Evolutionary conservation across 2,113 vertebrate species (phyloP).

Genomic region (Fregata magnificens): DNA sequence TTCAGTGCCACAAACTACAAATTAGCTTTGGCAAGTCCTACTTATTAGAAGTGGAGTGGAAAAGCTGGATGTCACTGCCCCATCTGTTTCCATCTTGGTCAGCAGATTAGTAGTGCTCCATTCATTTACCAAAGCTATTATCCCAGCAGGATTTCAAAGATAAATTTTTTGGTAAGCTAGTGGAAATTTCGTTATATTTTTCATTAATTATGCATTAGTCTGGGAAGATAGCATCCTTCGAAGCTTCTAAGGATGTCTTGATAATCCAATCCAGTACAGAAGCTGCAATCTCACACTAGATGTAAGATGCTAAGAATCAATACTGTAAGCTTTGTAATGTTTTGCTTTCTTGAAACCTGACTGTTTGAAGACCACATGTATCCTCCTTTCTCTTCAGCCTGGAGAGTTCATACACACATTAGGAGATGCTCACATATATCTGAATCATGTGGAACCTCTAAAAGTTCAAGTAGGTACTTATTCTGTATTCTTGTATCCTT

Average conservation of each 20-base stretch:
- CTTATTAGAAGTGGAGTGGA: not conserved
- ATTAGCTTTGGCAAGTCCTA: not conserved
- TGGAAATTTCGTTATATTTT: not conserved
- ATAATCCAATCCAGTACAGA: not conserved
- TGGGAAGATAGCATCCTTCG: not conserved
- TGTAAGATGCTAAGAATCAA: not conserved
- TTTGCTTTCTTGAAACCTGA: not conserved
- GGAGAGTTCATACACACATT: conserved; percentile 95
- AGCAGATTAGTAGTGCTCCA: not conserved
- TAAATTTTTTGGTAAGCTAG: not conserved
- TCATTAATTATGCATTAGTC: not conserved
- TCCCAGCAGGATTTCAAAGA: not conserved
- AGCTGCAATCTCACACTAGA: not conserved
- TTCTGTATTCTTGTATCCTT: not conserved
- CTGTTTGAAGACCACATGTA: not conserved
- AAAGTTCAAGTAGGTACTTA: conserved; percentile 83
- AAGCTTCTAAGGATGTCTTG: not conserved
- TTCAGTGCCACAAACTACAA: not conserved
- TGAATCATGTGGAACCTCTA: conserved; percentile 91
- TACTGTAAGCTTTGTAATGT: not conserved
- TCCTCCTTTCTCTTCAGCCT: conserved; percentile 71
- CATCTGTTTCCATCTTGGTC: not conserved
- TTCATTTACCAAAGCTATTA: not conserved
- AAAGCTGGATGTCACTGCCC: not conserved
- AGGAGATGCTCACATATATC: conserved; percentile 94